Evolutionary conservation across 2,797 vertebrate genomes (phyloP), one percentile per base, ranked within the genome.

Genomic region (Potorous gilbertii): DNA sequence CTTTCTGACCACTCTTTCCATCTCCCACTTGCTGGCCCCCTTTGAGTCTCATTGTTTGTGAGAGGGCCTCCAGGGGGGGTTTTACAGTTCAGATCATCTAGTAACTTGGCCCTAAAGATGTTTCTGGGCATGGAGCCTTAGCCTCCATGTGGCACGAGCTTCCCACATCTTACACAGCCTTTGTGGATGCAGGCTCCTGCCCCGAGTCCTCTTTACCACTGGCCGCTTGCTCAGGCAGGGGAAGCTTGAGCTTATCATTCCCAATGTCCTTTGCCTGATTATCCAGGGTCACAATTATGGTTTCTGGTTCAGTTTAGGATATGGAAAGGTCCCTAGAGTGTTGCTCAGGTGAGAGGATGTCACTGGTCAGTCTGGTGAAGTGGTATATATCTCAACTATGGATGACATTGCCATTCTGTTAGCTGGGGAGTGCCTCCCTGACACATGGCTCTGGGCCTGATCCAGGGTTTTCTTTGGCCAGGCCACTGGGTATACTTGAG

Each of bases 61-160:
- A 96, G 91, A 97, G 98, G 29, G 97, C 98, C 56, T 98, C 98
- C 56, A 98, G 98, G 54, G 99, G 99, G 98, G 62, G 98, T 98
- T 97, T 99, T 99, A 99, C 99, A 99, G 98, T 99, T 99, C 93
- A 98, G 98, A 97, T 99, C 99, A 98, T 99, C 99, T 98, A 98
- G 98, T 97, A 99, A 98, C 94, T 99, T 98, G 93, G 98, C 97
- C 87, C 98, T 98, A 98, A 98, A 98, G 94, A 98, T 29, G 90
- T 98, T 99, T 90, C 94, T 96, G 97, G 98, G 98, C 95, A 95
- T 91, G 98, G 97, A 66, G 95, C 98, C 90, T 99, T 99, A 46
- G 98, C 98, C 97, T 99, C 98, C 98, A 99, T 98, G 94, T 98
- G 98, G 97, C 95, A 97, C 62, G 94, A 97, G 92, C 93, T 97